Conservation (phyloP, 1,140 invertebrate genomes). For the Drosophila ercepeae region DNA sequence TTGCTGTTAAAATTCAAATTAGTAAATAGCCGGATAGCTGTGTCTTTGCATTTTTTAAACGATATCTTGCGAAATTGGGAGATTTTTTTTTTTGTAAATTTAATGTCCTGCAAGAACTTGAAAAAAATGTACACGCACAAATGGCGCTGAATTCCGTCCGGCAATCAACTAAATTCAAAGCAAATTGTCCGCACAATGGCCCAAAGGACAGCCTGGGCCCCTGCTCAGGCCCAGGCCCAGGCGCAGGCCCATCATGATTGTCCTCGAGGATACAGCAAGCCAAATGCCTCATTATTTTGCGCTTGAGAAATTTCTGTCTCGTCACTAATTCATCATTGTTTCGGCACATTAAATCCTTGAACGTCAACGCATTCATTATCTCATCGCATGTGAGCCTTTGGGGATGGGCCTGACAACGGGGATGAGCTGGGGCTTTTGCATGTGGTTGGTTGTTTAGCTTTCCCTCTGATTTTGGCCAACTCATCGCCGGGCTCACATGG, state of each 20-base stretch:
- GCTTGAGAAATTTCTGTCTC: slow-evolving; percentile 82
- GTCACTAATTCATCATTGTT: slow-evolving; percentile 83
- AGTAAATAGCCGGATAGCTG: slow-evolving; percentile 24
- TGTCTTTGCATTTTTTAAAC: slow-evolving; percentile 34
- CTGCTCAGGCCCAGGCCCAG: slow-evolving; percentile 4
- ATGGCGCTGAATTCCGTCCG: slow-evolving; percentile 73
- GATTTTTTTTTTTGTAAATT: slow-evolving; percentile 49
- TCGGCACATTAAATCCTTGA: slow-evolving; percentile 82
- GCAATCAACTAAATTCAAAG: slow-evolving; percentile 82
- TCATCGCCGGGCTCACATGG: slow-evolving; percentile 70
- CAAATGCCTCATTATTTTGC: slow-evolving; percentile 77
- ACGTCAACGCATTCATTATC: slow-evolving; percentile 82
- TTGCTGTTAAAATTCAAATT: slow-evolving; percentile 62
- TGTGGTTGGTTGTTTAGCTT: neutral
- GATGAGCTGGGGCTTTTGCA: neutral
- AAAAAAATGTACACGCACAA: slow-evolving; percentile 28
- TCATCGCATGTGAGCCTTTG: slow-evolving; percentile 50
- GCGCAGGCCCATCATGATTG: slow-evolving; percentile 38
- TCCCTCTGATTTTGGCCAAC: slow-evolving; percentile 58
- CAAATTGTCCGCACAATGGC: slow-evolving; percentile 74
- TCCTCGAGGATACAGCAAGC: slow-evolving; percentile 29
- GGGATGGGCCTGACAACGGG: neutral
- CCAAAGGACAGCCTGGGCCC: slow-evolving; percentile 13
- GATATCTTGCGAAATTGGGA: neutral
- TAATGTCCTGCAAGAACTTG: slow-evolving; percentile 37